A percentile compares a stretch with the other conserved stretches of the same genome.
Evolutionary conservation across 2,797 vertebrate species (phyloP).

Genomic region (Sebastes miniatus): DNA sequence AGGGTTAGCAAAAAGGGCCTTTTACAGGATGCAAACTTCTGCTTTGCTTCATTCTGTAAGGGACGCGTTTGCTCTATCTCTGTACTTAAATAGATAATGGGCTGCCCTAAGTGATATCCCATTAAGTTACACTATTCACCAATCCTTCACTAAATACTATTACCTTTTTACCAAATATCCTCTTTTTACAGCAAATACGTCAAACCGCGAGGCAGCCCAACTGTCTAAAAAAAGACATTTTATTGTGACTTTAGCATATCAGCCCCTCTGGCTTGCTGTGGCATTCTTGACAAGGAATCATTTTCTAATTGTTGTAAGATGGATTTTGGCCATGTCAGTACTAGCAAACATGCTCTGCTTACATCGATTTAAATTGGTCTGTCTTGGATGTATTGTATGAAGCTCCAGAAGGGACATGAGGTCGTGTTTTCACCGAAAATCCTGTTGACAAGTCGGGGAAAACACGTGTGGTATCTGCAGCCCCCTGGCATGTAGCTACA

Average conservation of each 20-base stretch:
- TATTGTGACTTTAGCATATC: constrained; percentile 21
- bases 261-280: constrained; percentile 29
- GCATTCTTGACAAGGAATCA: constrained; percentile 43
- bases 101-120: no score
- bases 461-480: neutral
- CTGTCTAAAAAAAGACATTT: constrained; percentile 16
- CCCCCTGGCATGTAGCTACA: neutral
- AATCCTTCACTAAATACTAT: neutral
- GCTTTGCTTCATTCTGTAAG: no score
- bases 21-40: neutral
- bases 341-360: constrained; percentile 27
- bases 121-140: neutral
- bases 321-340: constrained; percentile 33
- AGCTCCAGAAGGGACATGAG: constrained; percentile 25
- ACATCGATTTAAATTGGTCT: constrained; percentile 43
- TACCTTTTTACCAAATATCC: neutral
- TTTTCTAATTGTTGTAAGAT: constrained; percentile 42
- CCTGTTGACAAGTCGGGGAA: constrained; percentile 18
- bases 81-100: no score
- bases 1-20: neutral
- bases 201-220: neutral
- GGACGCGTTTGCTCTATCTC: no score
- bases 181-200: constrained; percentile 8
- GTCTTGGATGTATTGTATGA: constrained; percentile 22
- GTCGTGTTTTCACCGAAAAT: constrained; percentile 1